phyloP scores from a whole-genome alignment of 2,888 invertebrate genomes.

The Melipona bicolor region DNA sequence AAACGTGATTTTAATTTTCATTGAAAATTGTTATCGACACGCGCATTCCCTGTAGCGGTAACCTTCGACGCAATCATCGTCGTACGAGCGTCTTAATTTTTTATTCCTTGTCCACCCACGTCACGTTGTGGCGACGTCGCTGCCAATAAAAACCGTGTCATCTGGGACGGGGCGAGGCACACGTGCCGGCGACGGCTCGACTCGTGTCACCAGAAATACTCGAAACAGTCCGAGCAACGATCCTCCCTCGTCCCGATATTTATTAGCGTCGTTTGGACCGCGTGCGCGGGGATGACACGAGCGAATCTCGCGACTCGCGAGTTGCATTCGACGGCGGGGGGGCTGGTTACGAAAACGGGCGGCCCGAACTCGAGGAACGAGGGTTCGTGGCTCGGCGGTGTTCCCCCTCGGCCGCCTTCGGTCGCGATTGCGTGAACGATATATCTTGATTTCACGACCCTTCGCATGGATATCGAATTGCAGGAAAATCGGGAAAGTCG shows the following conservation, averaged over 20 bases:
- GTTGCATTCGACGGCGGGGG: neutral
- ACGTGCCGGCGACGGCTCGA: slow-evolving; percentile 60
- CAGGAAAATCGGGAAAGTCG: slow-evolving; percentile 83
- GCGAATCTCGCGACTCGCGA: slow-evolving; percentile 22
- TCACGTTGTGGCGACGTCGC: slow-evolving; percentile 54
- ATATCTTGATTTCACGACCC: slow-evolving; percentile 84
- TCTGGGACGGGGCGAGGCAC: slow-evolving; percentile 67
- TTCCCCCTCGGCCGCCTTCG: slow-evolving; percentile 31
- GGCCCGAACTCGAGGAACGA: neutral
- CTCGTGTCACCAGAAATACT: slow-evolving; percentile 4
- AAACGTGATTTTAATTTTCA: too few relatives aligned
- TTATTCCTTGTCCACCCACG: too few relatives aligned
- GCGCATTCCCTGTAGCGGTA: too few relatives aligned
- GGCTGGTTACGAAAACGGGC: neutral
- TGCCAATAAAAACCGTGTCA: slow-evolving; percentile 81
- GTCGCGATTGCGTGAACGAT: slow-evolving; percentile 71
- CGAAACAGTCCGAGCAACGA: slow-evolving; percentile 43
- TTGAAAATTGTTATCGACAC: too few relatives aligned
- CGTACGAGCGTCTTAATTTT: too few relatives aligned
- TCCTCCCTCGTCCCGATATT: slow-evolving; percentile 75
- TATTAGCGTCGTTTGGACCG: slow-evolving; percentile 72
- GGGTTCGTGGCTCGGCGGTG: slow-evolving; percentile 1
- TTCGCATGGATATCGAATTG: slow-evolving; percentile 83
- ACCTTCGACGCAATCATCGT: too few relatives aligned
- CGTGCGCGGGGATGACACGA: neutral